Percentiles rank a stretch among this genome's conserved stretches.
These are phyloP conservation scores for Varanus komodoensis DNA, from an alignment of 2,113 vertebrate genomes.

Conservation along the genomic window DNA sequence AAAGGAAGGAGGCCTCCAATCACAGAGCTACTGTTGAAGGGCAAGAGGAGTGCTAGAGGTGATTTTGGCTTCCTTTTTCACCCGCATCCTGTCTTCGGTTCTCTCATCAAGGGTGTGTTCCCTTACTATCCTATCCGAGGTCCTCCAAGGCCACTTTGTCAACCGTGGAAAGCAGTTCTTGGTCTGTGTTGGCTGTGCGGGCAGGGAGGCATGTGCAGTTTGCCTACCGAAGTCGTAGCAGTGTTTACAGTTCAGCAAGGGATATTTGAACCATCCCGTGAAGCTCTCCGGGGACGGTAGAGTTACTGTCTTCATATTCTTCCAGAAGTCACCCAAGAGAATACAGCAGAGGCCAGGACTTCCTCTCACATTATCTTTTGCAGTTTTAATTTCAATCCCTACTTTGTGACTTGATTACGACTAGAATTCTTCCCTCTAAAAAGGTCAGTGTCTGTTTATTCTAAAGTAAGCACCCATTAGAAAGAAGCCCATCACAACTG, in stretches of 20 bases:
- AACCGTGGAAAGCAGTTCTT: no score
- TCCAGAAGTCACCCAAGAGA: conserved; percentile 54
- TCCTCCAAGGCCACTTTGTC: no score
- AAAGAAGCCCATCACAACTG: not conserved
- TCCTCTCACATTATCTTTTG: conserved; percentile 62
- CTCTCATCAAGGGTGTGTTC: no score
- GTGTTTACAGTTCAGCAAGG: no score
- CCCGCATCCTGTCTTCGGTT: no score
- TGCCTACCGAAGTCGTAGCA: conserved; percentile 25
- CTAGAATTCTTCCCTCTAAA: conserved; percentile 30
- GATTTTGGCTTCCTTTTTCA: conserved; percentile 51
- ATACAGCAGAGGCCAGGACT: conserved; percentile 47
- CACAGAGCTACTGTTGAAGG: not conserved
- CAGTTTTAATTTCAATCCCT: conserved; percentile 68
- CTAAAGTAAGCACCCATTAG: no score
- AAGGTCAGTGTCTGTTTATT: conserved; percentile 20
- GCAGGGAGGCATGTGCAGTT: no score
- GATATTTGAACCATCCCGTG: not conserved
- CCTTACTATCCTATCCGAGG: no score
- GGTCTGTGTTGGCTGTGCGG: no score
- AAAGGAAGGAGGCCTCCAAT: not conserved
- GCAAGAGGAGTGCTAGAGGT: no score
- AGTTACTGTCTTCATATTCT: conserved; percentile 4
- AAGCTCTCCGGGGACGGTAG: no score
- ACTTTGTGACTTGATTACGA: conserved; percentile 57